Base-by-base conservation (phyloP, 1,140 invertebrate genomes). In the Drosophila micromelanica region DNA sequence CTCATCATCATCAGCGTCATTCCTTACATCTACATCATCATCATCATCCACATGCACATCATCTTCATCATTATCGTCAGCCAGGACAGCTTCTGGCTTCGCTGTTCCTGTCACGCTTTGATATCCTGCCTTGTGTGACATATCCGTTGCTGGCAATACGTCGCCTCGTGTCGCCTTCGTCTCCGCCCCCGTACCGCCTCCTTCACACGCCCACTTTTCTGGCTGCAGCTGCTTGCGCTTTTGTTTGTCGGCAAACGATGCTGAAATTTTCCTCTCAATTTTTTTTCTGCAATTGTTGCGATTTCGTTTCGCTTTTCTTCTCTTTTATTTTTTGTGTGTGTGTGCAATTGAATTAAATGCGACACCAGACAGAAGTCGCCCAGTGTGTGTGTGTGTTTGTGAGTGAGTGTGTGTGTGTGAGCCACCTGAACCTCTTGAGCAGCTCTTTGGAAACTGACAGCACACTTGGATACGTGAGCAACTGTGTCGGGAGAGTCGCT, bases 291-390 rank as follows among this genome's bases (percentile, higher is more conserved):
- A 84, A 65, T 85, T 69, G 77, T 69, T 80, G 80, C 80, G 48
- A 76, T 69, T 64, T 81, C 69, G 20, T 54, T 37, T 45, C 15
- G n/a, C 13, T 27, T 30, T 17, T 43, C 38, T 27, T 40, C 43
- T 45, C 11, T 12, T 40, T 38, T 32, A 4, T 12, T 32, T 23
- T 57, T 69, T 48, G 37, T 65, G 17, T 15, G 45, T 65, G 17
- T 15, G 52, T 65, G 72, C 80, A 76, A 84, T 84, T 85, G 76
- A 84, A 80, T 84, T 84, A 84, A 84, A 84, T 84, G 73, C 75
- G 80, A 85, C 73, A 77, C 63, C 80, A 84, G 76, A 71, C 80
- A 69, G 43, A 48, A 56, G 46, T 37, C 40, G 45, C 12, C 49
- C n/a, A n/a, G 7, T 17, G 43, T 43, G 23, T 30, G 15, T 45